These are phyloP conservation scores for Cossypha caffra DNA, from an alignment of 2,797 vertebrate genomes.

Conservation along the genomic window DNA sequence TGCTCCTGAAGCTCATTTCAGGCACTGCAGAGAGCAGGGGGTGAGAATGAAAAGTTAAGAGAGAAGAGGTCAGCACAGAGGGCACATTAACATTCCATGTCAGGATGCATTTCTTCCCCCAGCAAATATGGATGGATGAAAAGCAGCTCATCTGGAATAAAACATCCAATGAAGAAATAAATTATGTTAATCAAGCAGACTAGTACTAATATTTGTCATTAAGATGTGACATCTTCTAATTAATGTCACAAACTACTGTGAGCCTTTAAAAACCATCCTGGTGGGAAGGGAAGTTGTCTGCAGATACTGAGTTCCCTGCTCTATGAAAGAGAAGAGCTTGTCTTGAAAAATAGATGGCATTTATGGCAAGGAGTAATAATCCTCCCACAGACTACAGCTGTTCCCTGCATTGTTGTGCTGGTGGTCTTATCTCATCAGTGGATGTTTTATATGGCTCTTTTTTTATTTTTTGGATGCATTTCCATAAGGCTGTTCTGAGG, in stretches of 20 bases:
- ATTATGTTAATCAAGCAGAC: conserved; percentile 54
- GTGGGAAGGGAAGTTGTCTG: conserved; percentile 3
- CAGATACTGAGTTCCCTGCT: background rate
- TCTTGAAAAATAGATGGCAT: conserved; percentile 12
- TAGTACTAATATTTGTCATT: conserved; percentile 39
- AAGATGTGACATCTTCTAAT: conserved; percentile 44
- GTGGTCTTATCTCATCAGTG: conserved; percentile 42
- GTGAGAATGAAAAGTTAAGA: background rate
- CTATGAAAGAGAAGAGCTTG: background rate
- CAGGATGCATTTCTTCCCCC: conserved; percentile 15
- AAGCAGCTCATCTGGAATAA: conserved; percentile 54
- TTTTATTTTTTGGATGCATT: background rate
- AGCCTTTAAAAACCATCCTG: background rate
- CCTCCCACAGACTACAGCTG: conserved; percentile 42
- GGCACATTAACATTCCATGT: background rate
- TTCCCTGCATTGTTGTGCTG: conserved; percentile 14
- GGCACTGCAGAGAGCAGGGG: background rate
- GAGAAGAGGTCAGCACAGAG: conserved; percentile 26
- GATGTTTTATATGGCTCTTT: background rate
- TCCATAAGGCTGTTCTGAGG: background rate
- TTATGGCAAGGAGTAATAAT: conserved; percentile 12
- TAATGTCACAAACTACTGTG: background rate
- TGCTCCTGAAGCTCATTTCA: conserved; percentile 5
- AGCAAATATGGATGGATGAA: background rate
- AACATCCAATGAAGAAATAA: conserved; percentile 16